Conservation (phyloP, 2,888 invertebrate genomes). For the Leptura quadrifasciata region DNA sequence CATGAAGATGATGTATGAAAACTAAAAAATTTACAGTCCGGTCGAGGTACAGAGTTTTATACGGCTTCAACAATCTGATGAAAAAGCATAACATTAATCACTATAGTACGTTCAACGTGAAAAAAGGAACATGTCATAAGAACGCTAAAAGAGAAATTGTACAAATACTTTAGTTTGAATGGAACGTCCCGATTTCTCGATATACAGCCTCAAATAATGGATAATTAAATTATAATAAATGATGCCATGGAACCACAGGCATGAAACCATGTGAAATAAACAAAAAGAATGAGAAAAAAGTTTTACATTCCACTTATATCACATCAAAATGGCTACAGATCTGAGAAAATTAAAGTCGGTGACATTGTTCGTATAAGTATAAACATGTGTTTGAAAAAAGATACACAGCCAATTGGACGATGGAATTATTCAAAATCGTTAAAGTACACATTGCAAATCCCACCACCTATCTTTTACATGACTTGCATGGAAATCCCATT, state of each 20-base stretch:
- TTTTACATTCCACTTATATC: too few species aligned
- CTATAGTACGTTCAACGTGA: too few species aligned
- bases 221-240: constrained; percentile 63
- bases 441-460: too few species aligned
- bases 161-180: constrained; percentile 60
- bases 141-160: too few species aligned
- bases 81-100: too few species aligned
- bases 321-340: constrained; percentile 56
- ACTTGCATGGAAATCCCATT: too few species aligned
- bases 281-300: constrained; percentile 65
- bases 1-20: background rate
- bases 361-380: constrained; percentile 65
- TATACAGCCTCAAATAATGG: constrained; percentile 48
- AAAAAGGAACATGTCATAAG: too few species aligned
- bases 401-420: constrained; percentile 66
- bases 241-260: constrained; percentile 64
- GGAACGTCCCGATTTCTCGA: constrained; percentile 61
- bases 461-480: too few species aligned
- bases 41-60: constrained; percentile 11
- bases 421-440: too few species aligned
- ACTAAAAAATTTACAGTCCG: constrained; percentile 3
- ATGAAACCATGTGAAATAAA: constrained; percentile 65
- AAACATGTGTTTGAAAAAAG: constrained; percentile 66
- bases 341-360: constrained; percentile 60
- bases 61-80: too few species aligned